phyloP scores from a whole-genome alignment of 2,797 vertebrate species.

The Sibirionetta formosa region DNA sequence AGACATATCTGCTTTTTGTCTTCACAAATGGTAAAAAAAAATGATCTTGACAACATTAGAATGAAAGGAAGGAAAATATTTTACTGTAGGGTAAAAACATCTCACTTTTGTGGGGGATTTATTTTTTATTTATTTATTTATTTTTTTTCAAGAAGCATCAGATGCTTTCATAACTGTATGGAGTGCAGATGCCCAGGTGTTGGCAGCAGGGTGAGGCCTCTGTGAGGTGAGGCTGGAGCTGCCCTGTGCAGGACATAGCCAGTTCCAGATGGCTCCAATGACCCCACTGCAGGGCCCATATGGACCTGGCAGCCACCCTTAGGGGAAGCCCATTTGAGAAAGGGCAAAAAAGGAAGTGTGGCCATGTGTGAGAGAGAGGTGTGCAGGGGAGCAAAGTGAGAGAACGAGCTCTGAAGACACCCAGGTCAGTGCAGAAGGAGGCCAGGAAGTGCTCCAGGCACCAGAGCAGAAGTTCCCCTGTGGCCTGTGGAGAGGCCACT shows the following conservation, averaged over 20 bases:
- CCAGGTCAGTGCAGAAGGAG: background rate
- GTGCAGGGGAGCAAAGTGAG: background rate
- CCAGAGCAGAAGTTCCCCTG: background rate
- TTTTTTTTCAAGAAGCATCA: background rate
- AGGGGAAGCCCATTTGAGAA: background rate
- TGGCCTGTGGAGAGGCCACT: background rate
- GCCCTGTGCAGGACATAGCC: background rate
- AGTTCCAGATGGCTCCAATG: background rate
- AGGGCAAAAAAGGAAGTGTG: background rate
- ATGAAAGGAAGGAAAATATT: background rate
- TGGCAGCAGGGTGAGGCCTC: rapidly evolving
- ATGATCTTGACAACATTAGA: background rate
- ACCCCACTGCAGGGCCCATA: background rate
- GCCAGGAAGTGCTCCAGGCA: background rate
- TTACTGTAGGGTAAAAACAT: background rate
- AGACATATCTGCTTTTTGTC: background rate
- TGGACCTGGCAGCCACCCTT: background rate
- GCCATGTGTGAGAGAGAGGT: background rate
- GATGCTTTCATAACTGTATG: background rate
- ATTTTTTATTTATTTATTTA: background rate
- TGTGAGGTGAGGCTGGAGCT: no score
- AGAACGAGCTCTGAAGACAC: background rate
- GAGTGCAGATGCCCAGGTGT: no score
- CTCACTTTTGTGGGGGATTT: no score
- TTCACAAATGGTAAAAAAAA: background rate